Evolutionary conservation across 1,140 invertebrate genomes (phyloP), one percentile per base, ranked within the genome.

Genomic region (Muscidifurax raptorellus): DNA sequence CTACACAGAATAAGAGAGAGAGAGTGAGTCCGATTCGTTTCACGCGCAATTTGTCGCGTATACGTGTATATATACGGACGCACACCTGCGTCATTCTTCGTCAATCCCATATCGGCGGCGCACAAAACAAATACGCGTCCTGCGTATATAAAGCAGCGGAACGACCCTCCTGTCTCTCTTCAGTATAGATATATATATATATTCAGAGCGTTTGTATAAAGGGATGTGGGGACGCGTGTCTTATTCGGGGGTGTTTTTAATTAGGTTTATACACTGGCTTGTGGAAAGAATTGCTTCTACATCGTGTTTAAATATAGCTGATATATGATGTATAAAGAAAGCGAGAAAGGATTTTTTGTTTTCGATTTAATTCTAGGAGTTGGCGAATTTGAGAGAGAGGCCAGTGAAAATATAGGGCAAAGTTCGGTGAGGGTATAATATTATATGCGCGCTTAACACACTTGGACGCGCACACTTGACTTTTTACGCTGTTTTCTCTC

Each of bases 1-100:
- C 25, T n/a, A 69, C 0, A 28, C 2, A 88, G 5, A 6, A 40
- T 10, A 87, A 87, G 87, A 89, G 88, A 86, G 81, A 85, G 86
- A 86, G 86, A 87, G 84, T 87, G 87, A 87, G 85, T 81, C 83
- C 82, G 85, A 89, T 88, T 89, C 87, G 88, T 87, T 88, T 89
- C 86, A 88, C 85, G 86, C 87, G 86, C 87, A 88, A 89, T 88
- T 89, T 87, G 87, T 86, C 87, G 87, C 86, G 86, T 74, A 77
- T 83, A 85, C 18, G 36, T 80, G n/a, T n/a, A 30, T 25, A 32
- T 15, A 25, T 30, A 25, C 1, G 9, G 28, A 80, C 86, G 84
- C 86, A 87, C 88, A 88, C 89, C 88, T 88, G 88, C 89, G 85
- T 86, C 87, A 88, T 88, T 88, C 87, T 87, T 87, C 86, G 22